phyloP scores from a whole-genome alignment of 1,140 invertebrate species.

The Oreohelix idahoensis region DNA sequence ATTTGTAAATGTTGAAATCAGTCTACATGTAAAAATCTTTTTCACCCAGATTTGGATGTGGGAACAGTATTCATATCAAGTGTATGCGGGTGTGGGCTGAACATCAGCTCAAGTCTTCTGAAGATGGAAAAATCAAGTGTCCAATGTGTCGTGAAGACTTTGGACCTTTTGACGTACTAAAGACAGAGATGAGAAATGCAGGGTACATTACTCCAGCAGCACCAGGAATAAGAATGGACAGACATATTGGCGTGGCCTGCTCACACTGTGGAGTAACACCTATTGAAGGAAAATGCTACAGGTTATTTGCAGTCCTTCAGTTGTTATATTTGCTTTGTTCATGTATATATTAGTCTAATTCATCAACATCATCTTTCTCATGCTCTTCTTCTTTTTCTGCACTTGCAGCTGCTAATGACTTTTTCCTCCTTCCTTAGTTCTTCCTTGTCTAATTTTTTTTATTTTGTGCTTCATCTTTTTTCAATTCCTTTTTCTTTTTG shows the following conservation, averaged over 20 bases:
- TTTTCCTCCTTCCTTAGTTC: no score
- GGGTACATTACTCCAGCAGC: conserved; percentile 32
- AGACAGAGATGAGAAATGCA: conserved; percentile 68
- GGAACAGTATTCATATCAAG: conserved; percentile 73
- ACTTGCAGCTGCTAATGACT: no score
- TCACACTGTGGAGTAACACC: conserved; percentile 65
- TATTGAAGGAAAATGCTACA: conserved; percentile 73
- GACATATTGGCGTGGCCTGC: conserved; percentile 67
- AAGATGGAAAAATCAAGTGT: conserved; percentile 69
- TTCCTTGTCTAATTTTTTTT: no score
- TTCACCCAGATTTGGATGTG: conserved; percentile 70
- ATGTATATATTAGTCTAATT: no score
- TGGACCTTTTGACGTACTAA: conserved; percentile 69
- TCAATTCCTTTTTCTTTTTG: no score
- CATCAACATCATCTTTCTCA: no score
- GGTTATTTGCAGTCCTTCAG: conserved; percentile 48
- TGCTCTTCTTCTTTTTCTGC: no score
- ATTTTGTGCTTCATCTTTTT: no score
- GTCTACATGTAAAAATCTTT: no score
- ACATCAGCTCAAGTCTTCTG: conserved; percentile 67
- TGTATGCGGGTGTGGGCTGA: conserved; percentile 74
- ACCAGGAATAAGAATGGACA: conserved; percentile 54
- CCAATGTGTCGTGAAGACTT: conserved; percentile 73
- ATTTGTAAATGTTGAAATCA: no score
- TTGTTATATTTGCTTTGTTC: no score